A percentile compares a stretch with the other conserved stretches of the same genome.
Conservation (phyloP, 2,797 vertebrate species). For the Falco columbarius region DNA sequence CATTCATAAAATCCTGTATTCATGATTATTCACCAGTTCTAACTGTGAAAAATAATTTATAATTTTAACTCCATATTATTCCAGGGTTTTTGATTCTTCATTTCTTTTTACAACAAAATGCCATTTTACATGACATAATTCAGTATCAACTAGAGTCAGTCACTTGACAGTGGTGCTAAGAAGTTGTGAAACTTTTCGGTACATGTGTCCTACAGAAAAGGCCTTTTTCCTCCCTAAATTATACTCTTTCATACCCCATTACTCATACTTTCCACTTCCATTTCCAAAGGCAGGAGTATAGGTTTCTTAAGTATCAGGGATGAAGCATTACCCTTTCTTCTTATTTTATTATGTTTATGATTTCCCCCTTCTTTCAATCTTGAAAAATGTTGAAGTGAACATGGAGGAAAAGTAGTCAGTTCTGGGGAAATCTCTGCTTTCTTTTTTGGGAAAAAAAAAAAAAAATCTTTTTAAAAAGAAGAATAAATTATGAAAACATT, state of each 20-base stretch:
- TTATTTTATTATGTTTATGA: not conserved
- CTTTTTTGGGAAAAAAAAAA: not conserved
- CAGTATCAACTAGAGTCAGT: not conserved
- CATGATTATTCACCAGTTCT: not conserved
- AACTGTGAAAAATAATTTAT: not conserved
- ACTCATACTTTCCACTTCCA: not conserved
- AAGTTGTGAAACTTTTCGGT: not conserved
- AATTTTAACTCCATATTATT: not conserved
- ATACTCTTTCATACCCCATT: not conserved
- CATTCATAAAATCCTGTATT: not conserved
- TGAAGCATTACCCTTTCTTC: not conserved
- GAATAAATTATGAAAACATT: not conserved
- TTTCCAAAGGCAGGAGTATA: not conserved
- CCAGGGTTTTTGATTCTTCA: not conserved
- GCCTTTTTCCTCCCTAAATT: not conserved
- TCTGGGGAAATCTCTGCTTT: not conserved
- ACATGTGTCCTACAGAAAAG: not conserved
- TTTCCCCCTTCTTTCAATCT: not conserved
- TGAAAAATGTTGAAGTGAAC: not conserved
- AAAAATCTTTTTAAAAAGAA: not conserved
- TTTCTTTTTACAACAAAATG: not conserved
- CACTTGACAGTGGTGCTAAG: not conserved
- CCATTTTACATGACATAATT: not conserved
- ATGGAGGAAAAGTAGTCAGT: not conserved
- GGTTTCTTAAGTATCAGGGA: not conserved